A percentile compares a stretch with the other conserved stretches of the same genome.
Conservation (phyloP, 2,113 vertebrate genomes). For the Ariopsis seemanni region DNA sequence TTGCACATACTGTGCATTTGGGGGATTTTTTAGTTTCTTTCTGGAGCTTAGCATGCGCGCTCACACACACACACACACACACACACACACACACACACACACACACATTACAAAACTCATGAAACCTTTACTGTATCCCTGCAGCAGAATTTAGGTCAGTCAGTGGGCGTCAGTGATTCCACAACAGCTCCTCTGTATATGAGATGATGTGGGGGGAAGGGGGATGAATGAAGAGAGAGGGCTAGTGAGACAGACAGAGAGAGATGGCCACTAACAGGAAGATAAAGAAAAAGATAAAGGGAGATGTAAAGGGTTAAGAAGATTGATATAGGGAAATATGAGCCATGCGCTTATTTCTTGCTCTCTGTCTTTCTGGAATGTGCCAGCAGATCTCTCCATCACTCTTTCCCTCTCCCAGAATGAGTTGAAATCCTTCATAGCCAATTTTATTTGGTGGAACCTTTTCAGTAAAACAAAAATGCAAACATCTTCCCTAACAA, state of each 20-base stretch:
- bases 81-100: slow-evolving; percentile 14
- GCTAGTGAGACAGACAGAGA: not conserved
- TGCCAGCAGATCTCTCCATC: slow-evolving; percentile 10
- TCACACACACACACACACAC: slow-evolving; percentile 7
- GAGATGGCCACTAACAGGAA: not conserved
- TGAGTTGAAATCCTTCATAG: not conserved
- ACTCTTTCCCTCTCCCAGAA: not conserved
- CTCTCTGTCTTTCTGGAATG: slow-evolving; percentile 9
- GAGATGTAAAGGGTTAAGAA: not conserved
- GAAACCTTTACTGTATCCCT: slow-evolving; percentile 59
- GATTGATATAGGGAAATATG: slow-evolving; percentile 15
- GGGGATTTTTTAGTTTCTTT: not conserved
- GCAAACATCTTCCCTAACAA: not conserved
- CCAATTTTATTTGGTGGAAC: not conserved
- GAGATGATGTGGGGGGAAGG: not conserved
- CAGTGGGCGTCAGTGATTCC: slow-evolving; percentile 58
- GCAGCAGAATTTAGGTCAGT: slow-evolving; percentile 74
- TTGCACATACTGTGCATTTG: not conserved
- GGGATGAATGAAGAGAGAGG: not conserved
- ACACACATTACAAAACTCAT: not conserved
- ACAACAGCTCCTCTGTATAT: slow-evolving; percentile 59
- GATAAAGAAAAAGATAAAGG: not conserved
- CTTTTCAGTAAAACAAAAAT: not conserved
- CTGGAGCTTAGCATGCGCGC: too few species aligned
- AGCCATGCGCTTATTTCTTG: slow-evolving; percentile 25